Conservation (phyloP, 2,113 vertebrate genomes). For the Entomyzon cyanotis region DNA sequence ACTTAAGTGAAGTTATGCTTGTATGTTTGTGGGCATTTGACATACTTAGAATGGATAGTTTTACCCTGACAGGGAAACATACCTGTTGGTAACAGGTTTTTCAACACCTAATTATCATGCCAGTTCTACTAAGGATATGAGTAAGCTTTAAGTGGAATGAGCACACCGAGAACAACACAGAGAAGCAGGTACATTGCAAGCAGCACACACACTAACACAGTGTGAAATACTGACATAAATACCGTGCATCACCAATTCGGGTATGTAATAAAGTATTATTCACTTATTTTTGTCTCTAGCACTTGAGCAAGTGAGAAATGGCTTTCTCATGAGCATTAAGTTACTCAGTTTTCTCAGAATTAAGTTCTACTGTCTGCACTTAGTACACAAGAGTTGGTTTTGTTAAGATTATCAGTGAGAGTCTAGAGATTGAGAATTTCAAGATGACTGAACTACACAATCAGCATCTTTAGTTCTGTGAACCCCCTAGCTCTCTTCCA, state of each 20-base stretch:
- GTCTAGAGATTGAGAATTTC: not conserved
- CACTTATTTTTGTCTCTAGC: not conserved
- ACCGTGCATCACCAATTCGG: not conserved
- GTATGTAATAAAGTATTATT: not conserved
- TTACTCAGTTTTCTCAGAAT: not conserved
- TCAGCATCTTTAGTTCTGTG: not conserved
- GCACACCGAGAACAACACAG: not conserved
- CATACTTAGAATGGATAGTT: not conserved
- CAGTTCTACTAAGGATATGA: conserved; percentile 51
- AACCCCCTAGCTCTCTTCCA: not conserved
- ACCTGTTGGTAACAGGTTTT: conserved; percentile 52
- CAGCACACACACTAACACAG: not conserved
- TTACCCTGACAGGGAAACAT: not conserved
- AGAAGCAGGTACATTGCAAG: not conserved
- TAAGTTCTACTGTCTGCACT: not conserved
- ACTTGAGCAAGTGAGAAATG: not conserved
- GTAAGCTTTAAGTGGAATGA: conserved; percentile 35
- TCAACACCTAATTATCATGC: conserved; percentile 32
- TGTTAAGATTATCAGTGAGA: not conserved
- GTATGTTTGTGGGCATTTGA: not conserved
- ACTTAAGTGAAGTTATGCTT: not conserved
- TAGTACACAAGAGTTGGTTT: not conserved
- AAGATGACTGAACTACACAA: not conserved
- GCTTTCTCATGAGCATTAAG: not conserved
- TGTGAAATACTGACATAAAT: not conserved